Percentiles rank a stretch among this genome's conserved stretches.
These are phyloP conservation scores for Poeciliopsis occidentalis DNA, from an alignment of 2,113 vertebrate genomes.

Conservation along the genomic window DNA sequence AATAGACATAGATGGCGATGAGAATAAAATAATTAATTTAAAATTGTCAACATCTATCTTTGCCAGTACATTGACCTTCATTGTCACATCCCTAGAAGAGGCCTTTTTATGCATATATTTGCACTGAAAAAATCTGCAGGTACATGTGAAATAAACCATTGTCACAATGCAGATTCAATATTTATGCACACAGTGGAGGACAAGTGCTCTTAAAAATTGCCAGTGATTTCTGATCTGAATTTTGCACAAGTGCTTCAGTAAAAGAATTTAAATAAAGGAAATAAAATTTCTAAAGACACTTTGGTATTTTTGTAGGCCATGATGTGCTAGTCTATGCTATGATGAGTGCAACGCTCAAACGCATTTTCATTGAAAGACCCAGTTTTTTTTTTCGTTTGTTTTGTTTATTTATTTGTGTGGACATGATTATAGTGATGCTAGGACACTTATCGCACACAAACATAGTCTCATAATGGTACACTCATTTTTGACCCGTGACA, in stretches of 20 bases:
- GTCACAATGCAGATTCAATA: slow-evolving; percentile 69
- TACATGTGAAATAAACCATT: slow-evolving; percentile 67
- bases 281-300: slow-evolving; percentile 76
- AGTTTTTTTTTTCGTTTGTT: slow-evolving; percentile 27
- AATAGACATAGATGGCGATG: slow-evolving; percentile 63
- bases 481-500: slow-evolving; percentile 67
- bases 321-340: slow-evolving; percentile 52
- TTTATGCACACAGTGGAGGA: slow-evolving; percentile 62
- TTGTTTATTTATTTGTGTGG: slow-evolving; percentile 65
- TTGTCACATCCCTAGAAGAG: slow-evolving; percentile 46
- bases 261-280: slow-evolving; percentile 64
- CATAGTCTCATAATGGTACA: slow-evolving; percentile 43
- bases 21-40: slow-evolving; percentile 55
- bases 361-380: slow-evolving; percentile 57
- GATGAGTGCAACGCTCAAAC: slow-evolving; percentile 46
- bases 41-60: slow-evolving; percentile 51
- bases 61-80: slow-evolving; percentile 70
- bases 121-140: slow-evolving; percentile 61
- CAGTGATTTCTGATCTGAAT: slow-evolving; percentile 74
- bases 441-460: slow-evolving; percentile 67
- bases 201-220: slow-evolving; percentile 52
- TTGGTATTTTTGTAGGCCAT: slow-evolving; percentile 78
- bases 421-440: slow-evolving; percentile 68
- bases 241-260: slow-evolving; percentile 70
- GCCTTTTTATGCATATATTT: slow-evolving; percentile 48